Evolutionary conservation across 1,140 invertebrate species (phyloP).

Genomic region (Drosophila punjabiensis): DNA sequence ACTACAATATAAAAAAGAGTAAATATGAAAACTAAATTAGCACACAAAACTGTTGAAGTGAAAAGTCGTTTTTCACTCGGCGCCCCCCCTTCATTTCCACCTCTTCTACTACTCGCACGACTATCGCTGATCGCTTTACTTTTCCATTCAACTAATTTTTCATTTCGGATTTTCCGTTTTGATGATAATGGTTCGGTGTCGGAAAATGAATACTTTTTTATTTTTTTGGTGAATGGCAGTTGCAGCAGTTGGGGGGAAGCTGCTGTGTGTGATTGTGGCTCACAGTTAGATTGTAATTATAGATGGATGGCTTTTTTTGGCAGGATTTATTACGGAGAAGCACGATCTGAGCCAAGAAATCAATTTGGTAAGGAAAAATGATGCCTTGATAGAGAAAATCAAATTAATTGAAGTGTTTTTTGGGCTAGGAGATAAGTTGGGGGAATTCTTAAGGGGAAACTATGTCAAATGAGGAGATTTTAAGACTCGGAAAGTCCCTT

Average conservation of each 20-base stretch:
- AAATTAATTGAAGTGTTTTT: not conserved
- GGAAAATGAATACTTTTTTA: conserved; percentile 64
- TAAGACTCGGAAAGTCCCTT: too few species aligned
- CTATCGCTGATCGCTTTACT: conserved; percentile 72
- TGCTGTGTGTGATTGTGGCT: conserved; percentile 17
- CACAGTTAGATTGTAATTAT: conserved; percentile 55
- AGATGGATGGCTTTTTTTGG: conserved; percentile 39
- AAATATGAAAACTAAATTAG: conserved; percentile 78
- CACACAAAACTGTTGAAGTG: conserved; percentile 83
- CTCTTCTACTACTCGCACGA: conserved; percentile 21
- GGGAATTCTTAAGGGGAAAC: not conserved
- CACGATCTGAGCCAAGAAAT: conserved; percentile 39
- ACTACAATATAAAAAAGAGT: not conserved
- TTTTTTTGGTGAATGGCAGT: conserved; percentile 49
- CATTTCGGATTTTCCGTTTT: conserved; percentile 51
- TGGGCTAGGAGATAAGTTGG: not conserved
- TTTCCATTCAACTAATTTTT: conserved; percentile 72
- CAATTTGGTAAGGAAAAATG: conserved; percentile 1
- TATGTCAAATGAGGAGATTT: not conserved
- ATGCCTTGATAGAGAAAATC: not conserved
- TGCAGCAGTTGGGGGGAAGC: not conserved
- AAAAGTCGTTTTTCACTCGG: conserved; percentile 78
- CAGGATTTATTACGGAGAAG: conserved; percentile 20
- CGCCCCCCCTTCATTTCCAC: conserved; percentile 8
- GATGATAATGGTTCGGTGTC: conserved; percentile 55